Evolutionary conservation across 2,888 invertebrate species (phyloP).

Genomic region (Hipparchia semele): DNA sequence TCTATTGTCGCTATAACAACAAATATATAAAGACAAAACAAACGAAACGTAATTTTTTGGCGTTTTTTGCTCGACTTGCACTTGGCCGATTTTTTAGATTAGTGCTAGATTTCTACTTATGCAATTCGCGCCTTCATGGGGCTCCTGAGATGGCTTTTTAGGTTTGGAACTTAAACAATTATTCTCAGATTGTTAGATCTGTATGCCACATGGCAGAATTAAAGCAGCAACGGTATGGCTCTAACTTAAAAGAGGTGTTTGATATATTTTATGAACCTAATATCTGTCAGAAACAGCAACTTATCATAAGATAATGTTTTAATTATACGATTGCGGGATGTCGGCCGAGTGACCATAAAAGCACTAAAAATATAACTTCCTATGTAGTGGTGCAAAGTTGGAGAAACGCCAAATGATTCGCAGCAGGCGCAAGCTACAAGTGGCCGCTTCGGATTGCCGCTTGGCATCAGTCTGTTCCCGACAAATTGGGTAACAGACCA

Average conservation of each 20-base stretch:
- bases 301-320: conserved; percentile 10
- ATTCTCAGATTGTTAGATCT: too few species aligned
- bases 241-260: too few species aligned
- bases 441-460: conserved; percentile 57
- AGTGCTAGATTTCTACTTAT: not conserved
- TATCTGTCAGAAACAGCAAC: not conserved
- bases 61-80: too few species aligned
- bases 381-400: conserved; percentile 49
- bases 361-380: conserved; percentile 29
- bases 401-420: conserved; percentile 62
- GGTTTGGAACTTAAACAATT: not conserved
- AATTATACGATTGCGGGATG: conserved; percentile 10
- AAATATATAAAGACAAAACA: too few species aligned
- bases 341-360: conserved; percentile 17
- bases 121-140: not conserved
- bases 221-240: not conserved
- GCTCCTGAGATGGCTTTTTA: not conserved
- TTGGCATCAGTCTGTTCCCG: conserved; percentile 58
- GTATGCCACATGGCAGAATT: not conserved
- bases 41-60: too few species aligned
- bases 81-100: too few species aligned
- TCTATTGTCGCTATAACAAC: too few species aligned
- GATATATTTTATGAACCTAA: too few species aligned
- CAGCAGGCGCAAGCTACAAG: conserved; percentile 68
- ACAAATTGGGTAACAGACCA: conserved; percentile 69